Evolutionary conservation across 2,888 invertebrate species (phyloP), one percentile per base, ranked within the genome.

Genomic region (Apoda limacodes): DNA sequence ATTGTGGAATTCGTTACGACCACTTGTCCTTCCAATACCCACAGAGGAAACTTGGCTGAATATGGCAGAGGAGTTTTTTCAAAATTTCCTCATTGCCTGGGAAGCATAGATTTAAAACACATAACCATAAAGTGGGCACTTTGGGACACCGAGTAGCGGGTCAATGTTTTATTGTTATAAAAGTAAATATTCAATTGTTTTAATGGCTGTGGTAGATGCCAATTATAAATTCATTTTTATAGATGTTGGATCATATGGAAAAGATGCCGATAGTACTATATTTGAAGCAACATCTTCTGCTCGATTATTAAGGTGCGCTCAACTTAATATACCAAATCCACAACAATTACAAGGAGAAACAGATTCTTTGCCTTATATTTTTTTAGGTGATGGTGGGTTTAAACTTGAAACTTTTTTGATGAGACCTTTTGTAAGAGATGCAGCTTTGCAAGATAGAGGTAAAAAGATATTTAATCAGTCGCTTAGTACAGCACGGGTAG

Each of bases 141-240:
- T n/a, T n/a, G 32, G 32, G 25, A 42, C 44, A 23, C 30, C 17
- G 29, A 37, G 34, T 23, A 35, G 35, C 35, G 45, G 45, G 11
- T 36, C 37, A 34, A 26, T 35, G 25, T 46, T 37, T 22, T 42
- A 38, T 22, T 35, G 38, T 34, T 42, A 40, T 30, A 40, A 42
- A 36, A 31, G 32, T 14, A 36, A 33, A 15, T 34, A 33, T 22
- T 39, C 41, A 22, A 40, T 40, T 28, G 44, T 45, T 27, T 30
- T 43, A 15, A 36, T 42, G 34, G 40, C 39, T 23, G 35, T 30
- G 28, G 29, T 39, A n/a, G 46, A 46, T 35, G 32, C 38, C 33
- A 35, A 41, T 31, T 37, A 35, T 19, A 42, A 13, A 25, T 42
- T 44, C 34, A 39, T 37, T 26, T 15, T 34, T 30, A 37, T 42